Base-by-base conservation (phyloP, 1,140 invertebrate genomes). In the Andricus grossulariae region DNA sequence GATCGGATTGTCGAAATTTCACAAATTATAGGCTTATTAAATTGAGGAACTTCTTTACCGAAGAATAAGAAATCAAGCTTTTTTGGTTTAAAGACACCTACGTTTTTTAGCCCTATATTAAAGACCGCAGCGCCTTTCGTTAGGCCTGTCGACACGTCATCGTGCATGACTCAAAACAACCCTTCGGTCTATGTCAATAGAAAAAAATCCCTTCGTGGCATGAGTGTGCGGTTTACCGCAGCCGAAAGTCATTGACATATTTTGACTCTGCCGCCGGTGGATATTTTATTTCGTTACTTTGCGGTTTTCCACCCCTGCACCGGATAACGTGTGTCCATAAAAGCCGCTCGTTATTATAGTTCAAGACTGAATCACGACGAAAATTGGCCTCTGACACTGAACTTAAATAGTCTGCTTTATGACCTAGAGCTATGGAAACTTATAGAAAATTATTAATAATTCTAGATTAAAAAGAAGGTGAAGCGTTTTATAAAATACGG, bases 101-200 rank as follows among this genome's bases (percentile, higher is more conserved):
- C 39, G 60, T 6, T 45, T 76, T 75, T 49, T 25, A 82, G 74
- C 16, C 76, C 51, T 51, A 39, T 39, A 66, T 66, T 66, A 45
- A 39, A 66, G 25, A 66, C 60, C 77, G 52, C 74, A 50, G 55
- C 75, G 66, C 74, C 78, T 82, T 80, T 76, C 74, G 74, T 80
- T 71, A 76, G 76, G 78, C 80, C 82, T 86, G 89, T 90, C 85
- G 88, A 85, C 90, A 89, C 88, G 89, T 91, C 88, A 90, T 78
- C 84, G 90, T 80, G 88, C 87, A 89, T 90, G 88, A 88, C 84
- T 88, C 83, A 76, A 80, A 84, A 76, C 82, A 86, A 80, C 83
- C 78, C 84, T 84, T 77, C 25, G 5, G 6, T 39, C 76, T 73
- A 71, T 73, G 73, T 60, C 50, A 55, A 77, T 77, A 81, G 74